These are phyloP conservation scores for Phycodurus eques DNA, from an alignment of 2,113 vertebrate genomes.

Conservation along the genomic window DNA sequence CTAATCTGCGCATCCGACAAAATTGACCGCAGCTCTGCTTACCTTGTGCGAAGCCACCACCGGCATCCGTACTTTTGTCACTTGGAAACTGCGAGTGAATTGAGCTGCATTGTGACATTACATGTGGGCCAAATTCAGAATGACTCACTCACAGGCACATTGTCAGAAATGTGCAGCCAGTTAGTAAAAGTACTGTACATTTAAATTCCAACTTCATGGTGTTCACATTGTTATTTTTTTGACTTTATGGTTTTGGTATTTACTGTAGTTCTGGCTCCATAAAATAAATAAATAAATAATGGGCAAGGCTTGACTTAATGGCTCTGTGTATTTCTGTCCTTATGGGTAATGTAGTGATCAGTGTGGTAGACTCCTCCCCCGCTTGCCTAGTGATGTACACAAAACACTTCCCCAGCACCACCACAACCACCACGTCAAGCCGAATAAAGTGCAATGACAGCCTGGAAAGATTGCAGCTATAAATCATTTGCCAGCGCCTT, in stretches of 20 bases:
- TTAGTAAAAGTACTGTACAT: neutral
- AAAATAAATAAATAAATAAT: neutral
- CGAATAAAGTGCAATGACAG: conserved; percentile 68
- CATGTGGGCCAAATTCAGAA: too few species aligned
- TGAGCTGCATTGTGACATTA: too few species aligned
- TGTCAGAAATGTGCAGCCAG: too few species aligned
- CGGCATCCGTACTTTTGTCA: neutral
- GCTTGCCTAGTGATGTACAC: conserved; percentile 18
- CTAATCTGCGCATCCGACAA: neutral
- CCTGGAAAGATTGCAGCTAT: conserved; percentile 72
- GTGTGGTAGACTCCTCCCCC: conserved; percentile 20
- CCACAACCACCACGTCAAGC: conserved; percentile 25
- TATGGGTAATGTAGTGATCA: conserved; percentile 32
- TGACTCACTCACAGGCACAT: too few species aligned
- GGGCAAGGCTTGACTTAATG: conserved; percentile 21
- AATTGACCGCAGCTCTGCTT: neutral
- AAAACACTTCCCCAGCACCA: neutral
- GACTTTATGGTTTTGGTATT: too few species aligned
- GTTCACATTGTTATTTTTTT: too few species aligned
- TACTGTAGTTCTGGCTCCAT: too few species aligned
- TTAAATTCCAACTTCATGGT: neutral
- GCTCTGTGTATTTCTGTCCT: conserved; percentile 30
- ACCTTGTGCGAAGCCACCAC: neutral
- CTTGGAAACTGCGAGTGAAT: neutral
- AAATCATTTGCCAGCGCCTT: conserved; percentile 73